These are phyloP conservation scores for Cyphomyrus discorhynchus DNA, from an alignment of 2,113 vertebrate genomes.

Conservation along the genomic window DNA sequence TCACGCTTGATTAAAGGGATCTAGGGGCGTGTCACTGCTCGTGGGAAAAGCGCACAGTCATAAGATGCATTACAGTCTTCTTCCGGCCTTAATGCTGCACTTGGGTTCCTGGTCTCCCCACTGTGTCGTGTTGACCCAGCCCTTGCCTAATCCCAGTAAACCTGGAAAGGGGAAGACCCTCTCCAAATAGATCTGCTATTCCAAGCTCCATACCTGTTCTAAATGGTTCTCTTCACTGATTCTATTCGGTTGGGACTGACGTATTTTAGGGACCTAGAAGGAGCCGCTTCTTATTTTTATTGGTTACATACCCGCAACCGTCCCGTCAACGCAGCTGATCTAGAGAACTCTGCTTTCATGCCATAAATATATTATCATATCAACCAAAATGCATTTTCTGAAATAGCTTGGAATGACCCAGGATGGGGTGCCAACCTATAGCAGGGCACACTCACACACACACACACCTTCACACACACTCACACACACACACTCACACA, in stretches of 20 bases:
- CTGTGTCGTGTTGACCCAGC: not conserved
- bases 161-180: not conserved
- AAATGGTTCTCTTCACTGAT: not conserved
- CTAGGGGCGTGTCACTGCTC: not conserved
- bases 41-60: not conserved
- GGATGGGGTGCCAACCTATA: too few species aligned
- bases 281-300: not conserved
- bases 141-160: not conserved
- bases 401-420: too few species aligned
- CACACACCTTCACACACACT: too few species aligned
- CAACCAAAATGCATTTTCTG: not conserved
- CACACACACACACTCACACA: too few species aligned
- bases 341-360: not conserved
- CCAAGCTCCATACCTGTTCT: not conserved
- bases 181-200: not conserved
- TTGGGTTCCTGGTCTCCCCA: not conserved
- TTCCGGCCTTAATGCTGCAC: not conserved
- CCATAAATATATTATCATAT: not conserved
- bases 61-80: not conserved
- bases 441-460: too few species aligned
- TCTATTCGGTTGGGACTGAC: not conserved
- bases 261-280: not conserved
- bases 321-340: not conserved
- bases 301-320: not conserved
- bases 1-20: not conserved